phyloP scores from a whole-genome alignment of 2,113 vertebrate species.

The Heloderma charlesbogerti region DNA sequence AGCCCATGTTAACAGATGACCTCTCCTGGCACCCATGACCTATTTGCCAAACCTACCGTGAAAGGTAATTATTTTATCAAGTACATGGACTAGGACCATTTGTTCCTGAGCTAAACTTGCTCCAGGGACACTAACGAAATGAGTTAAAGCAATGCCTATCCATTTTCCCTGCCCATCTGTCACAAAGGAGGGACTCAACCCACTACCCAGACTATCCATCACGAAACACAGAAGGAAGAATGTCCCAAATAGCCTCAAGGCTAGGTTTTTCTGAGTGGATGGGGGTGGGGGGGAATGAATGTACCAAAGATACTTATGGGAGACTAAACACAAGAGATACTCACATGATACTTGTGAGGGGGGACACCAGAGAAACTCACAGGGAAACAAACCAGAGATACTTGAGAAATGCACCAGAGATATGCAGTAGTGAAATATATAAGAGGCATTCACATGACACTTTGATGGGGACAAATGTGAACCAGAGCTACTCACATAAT shows the following conservation, averaged over 20 bases:
- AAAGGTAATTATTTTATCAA: no score
- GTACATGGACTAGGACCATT: background rate
- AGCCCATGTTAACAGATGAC: background rate
- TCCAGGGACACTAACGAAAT: background rate
- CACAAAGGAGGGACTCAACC: background rate
- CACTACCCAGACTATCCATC: background rate
- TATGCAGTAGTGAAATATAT: background rate
- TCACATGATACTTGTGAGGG: background rate
- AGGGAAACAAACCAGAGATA: background rate
- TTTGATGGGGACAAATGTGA: background rate
- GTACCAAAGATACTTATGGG: background rate
- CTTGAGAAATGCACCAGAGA: background rate
- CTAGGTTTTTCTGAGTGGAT: fast-evolving
- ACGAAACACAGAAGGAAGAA: background rate
- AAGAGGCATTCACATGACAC: background rate
- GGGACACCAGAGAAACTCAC: background rate
- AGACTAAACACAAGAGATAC: background rate
- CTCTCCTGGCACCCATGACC: background rate
- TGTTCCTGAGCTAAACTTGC: background rate
- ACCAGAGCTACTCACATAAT: conserved; percentile 15
- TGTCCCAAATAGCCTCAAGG: background rate
- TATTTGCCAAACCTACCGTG: background rate
- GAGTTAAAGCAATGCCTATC: no score
- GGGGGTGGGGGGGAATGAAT: background rate
- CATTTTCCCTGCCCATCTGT: background rate